Evolutionary conservation across 2,797 vertebrate genomes (phyloP), one percentile per base, ranked within the genome.

Genomic region (Cyclopterus lumpus): DNA sequence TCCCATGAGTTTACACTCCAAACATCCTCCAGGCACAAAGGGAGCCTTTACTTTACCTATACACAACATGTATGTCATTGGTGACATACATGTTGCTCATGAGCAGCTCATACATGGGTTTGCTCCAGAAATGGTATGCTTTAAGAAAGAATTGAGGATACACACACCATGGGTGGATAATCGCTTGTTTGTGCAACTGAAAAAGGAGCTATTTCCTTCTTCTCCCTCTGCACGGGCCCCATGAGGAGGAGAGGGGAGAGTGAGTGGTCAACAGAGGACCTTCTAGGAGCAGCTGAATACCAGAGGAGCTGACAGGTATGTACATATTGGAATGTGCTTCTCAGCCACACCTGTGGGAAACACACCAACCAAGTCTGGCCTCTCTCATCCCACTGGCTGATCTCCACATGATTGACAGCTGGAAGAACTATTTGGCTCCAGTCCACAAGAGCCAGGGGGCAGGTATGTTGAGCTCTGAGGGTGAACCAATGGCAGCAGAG

Each of bases 301-400:
- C 84, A 85, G 82, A 83, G 69, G 80, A 93, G 84, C 89, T 90
- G 92, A 92, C 93, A 95, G 92, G 92, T 94, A 94, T 90, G 86
- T 87, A 67, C 84, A 82, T 88, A 90, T 85, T 89, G 93, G 94
- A 95, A 95, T 95, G 92, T 92, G 84, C 88, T 89, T 88, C 91
- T 87, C 80, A 82, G 82, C 86, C 92, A 95, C 91, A 95, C 93
- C 94, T 95, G 94, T 84, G 81, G 34, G 44, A 75, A 86, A 88
- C 91, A 92, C 89, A 78, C 91, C 89, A 79, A 69, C 83, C 67
- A 70, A 77, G 85, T 81, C 88, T 81, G 78, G 85, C 73, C 85
- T 81, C 90, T 88, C 81, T 79, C 84, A 81, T 92, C 88, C 87
- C 83, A 93, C 89, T 93, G 94, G 92, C 84, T 87, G 81, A 87